Evolutionary conservation across 2,888 invertebrate genomes (phyloP).

Genomic region (Stegophylla sp.): DNA sequence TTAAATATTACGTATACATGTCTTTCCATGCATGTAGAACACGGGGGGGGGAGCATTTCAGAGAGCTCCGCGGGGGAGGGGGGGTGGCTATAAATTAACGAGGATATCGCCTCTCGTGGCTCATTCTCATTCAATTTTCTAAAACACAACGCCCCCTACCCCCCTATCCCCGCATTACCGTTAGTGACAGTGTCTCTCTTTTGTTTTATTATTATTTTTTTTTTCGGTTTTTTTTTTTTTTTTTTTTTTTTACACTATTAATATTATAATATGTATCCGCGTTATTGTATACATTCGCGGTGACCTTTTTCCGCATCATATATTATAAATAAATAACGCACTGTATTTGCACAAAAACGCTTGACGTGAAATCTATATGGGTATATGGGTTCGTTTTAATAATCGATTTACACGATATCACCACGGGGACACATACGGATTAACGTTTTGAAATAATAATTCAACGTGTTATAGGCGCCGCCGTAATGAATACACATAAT

Average conservation of each 20-base stretch:
- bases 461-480: neutral
- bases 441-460: neutral
- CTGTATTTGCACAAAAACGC: neutral
- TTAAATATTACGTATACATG: conserved; percentile 49
- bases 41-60: conserved; percentile 38
- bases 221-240: conserved; percentile 5
- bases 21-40: conserved; percentile 49
- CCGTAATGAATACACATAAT: too few relatives aligned
- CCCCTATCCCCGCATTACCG: neutral
- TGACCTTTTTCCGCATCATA: conserved; percentile 39
- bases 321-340: conserved; percentile 32
- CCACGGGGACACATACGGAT: neutral
- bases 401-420: conserved; percentile 14
- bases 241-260: neutral
- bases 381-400: neutral
- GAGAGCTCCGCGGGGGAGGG: conserved; percentile 40
- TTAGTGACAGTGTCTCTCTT: conserved; percentile 37
- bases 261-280: conserved; percentile 2
- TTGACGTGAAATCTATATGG: neutral
- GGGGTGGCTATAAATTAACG: conserved; percentile 58
- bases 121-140: conserved; percentile 58
- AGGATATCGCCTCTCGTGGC: conserved; percentile 54
- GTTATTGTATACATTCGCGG: conserved; percentile 37
- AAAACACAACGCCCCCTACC: conserved; percentile 44
- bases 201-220: conserved; percentile 51